phyloP scores from a whole-genome alignment of 2,113 vertebrate species.

The Cisticola juncidis region DNA sequence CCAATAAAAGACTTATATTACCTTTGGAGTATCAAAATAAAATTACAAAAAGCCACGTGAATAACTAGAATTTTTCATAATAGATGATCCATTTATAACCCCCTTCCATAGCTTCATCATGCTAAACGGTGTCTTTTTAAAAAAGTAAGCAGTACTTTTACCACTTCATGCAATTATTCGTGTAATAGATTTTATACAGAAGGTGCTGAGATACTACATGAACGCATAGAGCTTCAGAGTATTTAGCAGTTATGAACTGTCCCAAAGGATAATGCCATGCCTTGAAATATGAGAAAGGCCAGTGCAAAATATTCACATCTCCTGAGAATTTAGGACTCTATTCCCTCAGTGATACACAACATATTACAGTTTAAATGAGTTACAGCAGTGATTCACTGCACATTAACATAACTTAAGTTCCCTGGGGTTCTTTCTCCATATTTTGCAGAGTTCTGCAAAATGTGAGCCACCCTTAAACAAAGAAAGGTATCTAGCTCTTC shows the following conservation, averaged over 20 bases:
- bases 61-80: neutral
- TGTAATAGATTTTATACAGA: neutral
- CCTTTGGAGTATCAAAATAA: neutral
- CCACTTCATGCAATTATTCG: neutral
- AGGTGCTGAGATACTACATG: neutral
- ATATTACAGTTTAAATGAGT: neutral
- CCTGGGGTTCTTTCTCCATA: neutral
- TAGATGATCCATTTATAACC: neutral
- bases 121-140: neutral
- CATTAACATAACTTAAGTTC: neutral
- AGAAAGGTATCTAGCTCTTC: neutral
- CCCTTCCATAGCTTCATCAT: neutral
- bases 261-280: neutral
- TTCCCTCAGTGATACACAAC: neutral
- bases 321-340: neutral
- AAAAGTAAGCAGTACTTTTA: neutral
- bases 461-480: neutral
- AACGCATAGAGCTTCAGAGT: neutral
- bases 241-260: neutral
- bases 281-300: neutral
- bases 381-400: neutral
- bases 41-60: neutral
- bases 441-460: constrained; percentile 2
- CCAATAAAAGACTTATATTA: neutral
- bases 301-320: neutral